Percentiles rank a stretch among this genome's conserved stretches.
phyloP scores from a whole-genome alignment of 2,888 invertebrate genomes.

The Pyralis farinalis region DNA sequence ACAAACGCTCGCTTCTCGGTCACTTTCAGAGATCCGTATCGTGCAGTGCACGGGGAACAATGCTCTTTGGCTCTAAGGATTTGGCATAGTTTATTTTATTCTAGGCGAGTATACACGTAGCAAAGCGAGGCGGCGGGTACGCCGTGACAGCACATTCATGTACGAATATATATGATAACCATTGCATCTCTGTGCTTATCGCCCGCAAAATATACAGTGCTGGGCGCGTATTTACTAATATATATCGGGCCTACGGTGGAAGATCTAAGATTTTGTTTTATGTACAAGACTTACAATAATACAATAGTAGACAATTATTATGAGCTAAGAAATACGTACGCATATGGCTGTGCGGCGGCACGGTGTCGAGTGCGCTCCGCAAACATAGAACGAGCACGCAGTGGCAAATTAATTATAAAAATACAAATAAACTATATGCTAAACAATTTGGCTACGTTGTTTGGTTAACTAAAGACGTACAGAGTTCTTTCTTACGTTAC shows the following conservation, averaged over 20 bases:
- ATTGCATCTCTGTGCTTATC: conserved; percentile 4
- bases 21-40: not conserved
- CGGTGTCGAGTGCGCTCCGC: too few species aligned
- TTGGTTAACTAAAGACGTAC: too few species aligned
- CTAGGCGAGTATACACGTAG: too few species aligned
- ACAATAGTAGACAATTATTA: conserved; percentile 4
- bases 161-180: not conserved
- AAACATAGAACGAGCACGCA: too few species aligned
- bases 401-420: too few species aligned
- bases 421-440: too few species aligned
- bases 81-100: too few species aligned
- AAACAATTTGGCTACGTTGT: too few species aligned
- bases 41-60: too few species aligned
- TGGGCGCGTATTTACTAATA: conserved; percentile 1
- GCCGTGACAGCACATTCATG: not conserved
- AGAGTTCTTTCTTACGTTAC: too few species aligned
- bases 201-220: conserved; percentile 8
- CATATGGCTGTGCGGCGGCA: not conserved
- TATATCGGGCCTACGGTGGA: conserved; percentile 10
- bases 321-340: conserved; percentile 2
- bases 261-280: conserved; percentile 9
- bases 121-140: too few species aligned
- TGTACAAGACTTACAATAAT: conserved; percentile 1
- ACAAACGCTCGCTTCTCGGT: not conserved
- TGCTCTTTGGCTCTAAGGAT: too few species aligned